These are phyloP conservation scores for Schmidtea mediterranea DNA, from an alignment of 1,140 invertebrate species.

Conservation along the genomic window DNA sequence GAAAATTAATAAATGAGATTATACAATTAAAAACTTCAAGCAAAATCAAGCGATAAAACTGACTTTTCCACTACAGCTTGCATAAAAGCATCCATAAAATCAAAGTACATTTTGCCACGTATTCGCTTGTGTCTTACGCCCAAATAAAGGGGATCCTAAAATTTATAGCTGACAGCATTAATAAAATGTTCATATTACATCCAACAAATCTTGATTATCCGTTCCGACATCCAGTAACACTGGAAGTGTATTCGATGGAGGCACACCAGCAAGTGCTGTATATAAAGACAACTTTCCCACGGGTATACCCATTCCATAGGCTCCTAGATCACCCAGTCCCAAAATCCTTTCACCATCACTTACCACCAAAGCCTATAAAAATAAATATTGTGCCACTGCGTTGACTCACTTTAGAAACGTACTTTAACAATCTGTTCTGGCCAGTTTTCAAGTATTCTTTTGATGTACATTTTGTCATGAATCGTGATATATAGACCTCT, in stretches of 20 bases:
- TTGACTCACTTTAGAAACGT: too few relatives aligned
- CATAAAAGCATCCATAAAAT: slow-evolving; percentile 11
- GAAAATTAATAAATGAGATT: too few relatives aligned
- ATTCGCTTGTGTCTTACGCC: slow-evolving; percentile 58
- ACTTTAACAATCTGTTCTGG: slow-evolving; percentile 30
- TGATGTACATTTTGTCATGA: slow-evolving; percentile 72
- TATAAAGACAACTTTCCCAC: slow-evolving; percentile 73
- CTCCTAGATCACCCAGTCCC: slow-evolving; percentile 68
- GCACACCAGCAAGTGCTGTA: slow-evolving; percentile 66
- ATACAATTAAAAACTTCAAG: too few relatives aligned
- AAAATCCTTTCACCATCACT: slow-evolving; percentile 78
- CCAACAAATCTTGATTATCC: slow-evolving; percentile 39
- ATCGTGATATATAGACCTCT: slow-evolving; percentile 76
- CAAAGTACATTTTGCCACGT: slow-evolving; percentile 34
- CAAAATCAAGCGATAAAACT: too few relatives aligned
- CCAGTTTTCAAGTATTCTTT: slow-evolving; percentile 52
- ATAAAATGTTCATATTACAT: too few relatives aligned
- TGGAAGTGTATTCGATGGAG: slow-evolving; percentile 64
- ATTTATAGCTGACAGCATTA: too few relatives aligned
- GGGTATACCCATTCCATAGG: slow-evolving; percentile 79
- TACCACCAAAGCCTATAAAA: too few relatives aligned
- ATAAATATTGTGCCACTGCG: too few relatives aligned
- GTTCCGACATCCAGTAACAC: slow-evolving; percentile 74
- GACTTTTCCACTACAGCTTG: slow-evolving; percentile 9
- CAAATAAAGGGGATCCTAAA: slow-evolving; percentile 59